Evolutionary conservation across 1,140 invertebrate species (phyloP).

Genomic region (Chironomus striatipennis): DNA sequence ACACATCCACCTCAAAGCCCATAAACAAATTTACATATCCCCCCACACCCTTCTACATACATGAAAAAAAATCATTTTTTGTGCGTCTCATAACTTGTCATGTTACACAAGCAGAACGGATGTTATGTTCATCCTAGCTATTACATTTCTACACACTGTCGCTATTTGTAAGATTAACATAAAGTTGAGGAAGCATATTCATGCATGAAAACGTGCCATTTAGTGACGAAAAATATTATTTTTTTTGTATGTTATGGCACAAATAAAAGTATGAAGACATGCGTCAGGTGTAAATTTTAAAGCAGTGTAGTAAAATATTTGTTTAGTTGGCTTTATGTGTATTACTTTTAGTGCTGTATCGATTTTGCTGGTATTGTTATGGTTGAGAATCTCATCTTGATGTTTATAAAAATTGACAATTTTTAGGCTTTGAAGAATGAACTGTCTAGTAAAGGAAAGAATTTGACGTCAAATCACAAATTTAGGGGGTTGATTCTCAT

Average conservation of each 20-base stretch:
- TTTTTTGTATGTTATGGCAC: background rate
- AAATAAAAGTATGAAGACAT: background rate
- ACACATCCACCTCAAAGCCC: too few relatives aligned
- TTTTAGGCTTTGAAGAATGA: too few relatives aligned
- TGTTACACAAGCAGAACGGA: background rate
- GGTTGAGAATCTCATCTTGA: too few relatives aligned
- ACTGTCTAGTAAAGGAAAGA: too few relatives aligned
- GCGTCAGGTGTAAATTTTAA: constrained; percentile 12
- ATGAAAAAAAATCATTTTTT: background rate
- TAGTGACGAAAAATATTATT: background rate
- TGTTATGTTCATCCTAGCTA: background rate
- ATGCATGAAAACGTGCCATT: constrained; percentile 1
- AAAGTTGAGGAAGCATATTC: background rate
- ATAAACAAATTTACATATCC: too few relatives aligned
- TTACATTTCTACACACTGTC: background rate
- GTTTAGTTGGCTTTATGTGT: background rate
- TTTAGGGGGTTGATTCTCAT: too few relatives aligned
- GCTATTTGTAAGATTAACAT: constrained; percentile 6
- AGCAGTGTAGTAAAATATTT: background rate
- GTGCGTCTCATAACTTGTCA: background rate
- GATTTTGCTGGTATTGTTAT: too few relatives aligned
- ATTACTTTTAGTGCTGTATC: too few relatives aligned
- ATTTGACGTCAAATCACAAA: too few relatives aligned
- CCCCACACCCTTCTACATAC: background rate
- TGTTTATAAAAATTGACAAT: too few relatives aligned